Conservation (phyloP, 1,140 invertebrate genomes). For the Lucilia cuprina region DNA sequence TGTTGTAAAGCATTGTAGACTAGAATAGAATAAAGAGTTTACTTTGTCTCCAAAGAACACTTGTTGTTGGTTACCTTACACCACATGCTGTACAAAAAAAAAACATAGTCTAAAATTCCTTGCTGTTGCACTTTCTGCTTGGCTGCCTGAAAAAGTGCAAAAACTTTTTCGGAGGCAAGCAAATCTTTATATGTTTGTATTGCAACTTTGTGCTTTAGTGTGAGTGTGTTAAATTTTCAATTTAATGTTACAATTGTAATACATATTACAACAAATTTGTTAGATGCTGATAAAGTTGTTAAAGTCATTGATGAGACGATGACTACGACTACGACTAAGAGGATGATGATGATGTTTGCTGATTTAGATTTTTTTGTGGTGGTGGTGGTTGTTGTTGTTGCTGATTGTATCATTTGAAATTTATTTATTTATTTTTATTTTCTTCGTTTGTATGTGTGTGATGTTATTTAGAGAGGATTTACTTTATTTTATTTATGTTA, state of each 20-base stretch:
- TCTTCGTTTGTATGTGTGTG: too few relatives aligned
- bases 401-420: too few relatives aligned
- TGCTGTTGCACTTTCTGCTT: neutral
- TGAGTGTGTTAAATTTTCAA: constrained; percentile 11
- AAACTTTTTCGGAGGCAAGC: neutral
- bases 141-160: neutral
- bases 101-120: neutral
- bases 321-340: neutral
- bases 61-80: neutral
- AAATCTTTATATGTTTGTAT: neutral
- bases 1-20: neutral
- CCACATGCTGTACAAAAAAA: neutral
- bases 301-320: constrained; percentile 23
- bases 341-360: neutral
- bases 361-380: neutral
- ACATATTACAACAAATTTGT: constrained; percentile 31
- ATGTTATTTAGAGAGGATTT: too few relatives aligned
- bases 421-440: too few relatives aligned
- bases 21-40: neutral
- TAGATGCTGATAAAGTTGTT: constrained; percentile 33
- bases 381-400: neutral
- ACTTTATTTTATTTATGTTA: too few relatives aligned
- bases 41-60: constrained; percentile 1
- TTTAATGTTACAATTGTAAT: constrained; percentile 22
- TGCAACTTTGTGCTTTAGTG: neutral